Conservation (phyloP, 2,797 vertebrate species). For the Lepus townsendii region DNA sequence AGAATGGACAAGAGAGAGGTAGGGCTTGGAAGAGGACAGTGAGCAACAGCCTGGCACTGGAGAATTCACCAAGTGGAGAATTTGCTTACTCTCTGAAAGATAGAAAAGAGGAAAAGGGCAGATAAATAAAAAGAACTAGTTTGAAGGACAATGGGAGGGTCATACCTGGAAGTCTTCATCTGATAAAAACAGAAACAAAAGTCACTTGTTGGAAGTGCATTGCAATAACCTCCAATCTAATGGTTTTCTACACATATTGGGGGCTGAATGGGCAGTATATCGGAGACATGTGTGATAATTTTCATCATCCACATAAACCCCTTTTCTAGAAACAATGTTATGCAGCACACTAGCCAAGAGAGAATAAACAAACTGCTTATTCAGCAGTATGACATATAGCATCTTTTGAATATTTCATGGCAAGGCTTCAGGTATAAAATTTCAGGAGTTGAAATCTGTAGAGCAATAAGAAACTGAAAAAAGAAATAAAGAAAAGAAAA, state of each 20-base stretch:
- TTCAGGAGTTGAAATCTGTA: conserved; percentile 84
- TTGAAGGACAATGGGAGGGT: neutral
- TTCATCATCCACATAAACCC: conserved; percentile 77
- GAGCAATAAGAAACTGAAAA: conserved; percentile 77
- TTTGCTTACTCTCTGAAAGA: neutral
- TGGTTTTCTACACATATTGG: conserved; percentile 43
- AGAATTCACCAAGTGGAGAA: neutral
- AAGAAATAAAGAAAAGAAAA: conserved; percentile 69
- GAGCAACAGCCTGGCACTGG: too few species aligned
- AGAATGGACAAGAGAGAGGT: neutral
- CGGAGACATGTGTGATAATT: conserved; percentile 67
- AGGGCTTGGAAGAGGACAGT: neutral
- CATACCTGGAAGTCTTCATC: conserved; percentile 6
- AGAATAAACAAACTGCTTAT: conserved; percentile 85
- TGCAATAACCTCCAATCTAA: conserved; percentile 42
- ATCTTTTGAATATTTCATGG: conserved; percentile 89
- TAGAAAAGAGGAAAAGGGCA: neutral
- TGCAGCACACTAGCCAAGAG: conserved; percentile 71
- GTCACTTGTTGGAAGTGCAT: conserved; percentile 12
- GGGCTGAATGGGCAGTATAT: conserved; percentile 26
- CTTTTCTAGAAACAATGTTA: conserved; percentile 79
- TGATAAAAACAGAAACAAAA: conserved; percentile 29
- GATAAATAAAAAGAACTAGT: neutral
- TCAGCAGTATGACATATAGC: conserved; percentile 87
- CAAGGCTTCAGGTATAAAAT: conserved; percentile 87